Evolutionary conservation across 2,113 vertebrate species (phyloP), one percentile per base, ranked within the genome.

Genomic region (Myanophis thanlyinensis): DNA sequence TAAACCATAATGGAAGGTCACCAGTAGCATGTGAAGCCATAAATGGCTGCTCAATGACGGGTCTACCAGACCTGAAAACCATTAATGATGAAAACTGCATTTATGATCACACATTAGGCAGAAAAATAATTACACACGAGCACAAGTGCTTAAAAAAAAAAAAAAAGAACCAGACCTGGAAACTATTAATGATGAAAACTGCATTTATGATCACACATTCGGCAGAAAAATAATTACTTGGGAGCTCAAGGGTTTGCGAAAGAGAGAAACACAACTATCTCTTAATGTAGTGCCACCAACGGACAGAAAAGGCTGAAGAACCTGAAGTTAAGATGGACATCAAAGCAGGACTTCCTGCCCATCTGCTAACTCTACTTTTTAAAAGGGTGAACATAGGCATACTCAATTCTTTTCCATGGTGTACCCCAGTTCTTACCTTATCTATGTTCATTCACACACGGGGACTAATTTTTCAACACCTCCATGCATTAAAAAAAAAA

Each of bases 121-220:
- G 90, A 18, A 52, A 93, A 94, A 92, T 46, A 91, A 56, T 92
- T 92, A 91, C 93, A 93, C 88, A 92, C 2, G 89, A 95, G 93
- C 73, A 84, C 25, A 90, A 0, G 1, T 20, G 56, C 59, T 93
- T 84, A 7, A 9, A 91, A 84, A 93, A 56, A 87, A 30, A 27
- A 56, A 27, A 23, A 59, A 40, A 40, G 18, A 80, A 92, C 47
- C 53, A 53, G 89, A 27, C 87, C 89, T 93, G 86, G 94, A 94
- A 89, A 90, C 18, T 88, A 91, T 92, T 92, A 94, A 46, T 88
- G 88, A 67, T 40, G 87, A 90, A 47, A 48, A 51, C 62, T 80
- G 80, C 0, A 0, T 46, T 80, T 91, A 94, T 47, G 87, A 47
- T 86, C 35, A 91, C 90, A 52, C 87, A 73, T 85, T 92, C 87